Evolutionary conservation across 2,797 vertebrate genomes (phyloP).

Genomic region (Chromobotia macracanthus): DNA sequence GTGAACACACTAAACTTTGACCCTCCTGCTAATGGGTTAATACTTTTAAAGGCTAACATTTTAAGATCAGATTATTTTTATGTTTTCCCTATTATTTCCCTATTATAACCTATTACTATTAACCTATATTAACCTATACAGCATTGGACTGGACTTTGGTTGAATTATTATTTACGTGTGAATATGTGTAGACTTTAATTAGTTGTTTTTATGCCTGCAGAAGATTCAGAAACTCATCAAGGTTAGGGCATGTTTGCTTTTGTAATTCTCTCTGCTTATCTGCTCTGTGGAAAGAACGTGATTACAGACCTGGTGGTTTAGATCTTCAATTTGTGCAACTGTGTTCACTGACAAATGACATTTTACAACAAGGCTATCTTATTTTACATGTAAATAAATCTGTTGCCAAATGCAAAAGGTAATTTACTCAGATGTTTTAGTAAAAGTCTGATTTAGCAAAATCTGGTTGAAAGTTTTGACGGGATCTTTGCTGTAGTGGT

Average conservation of each 20-base stretch:
- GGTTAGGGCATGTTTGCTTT: conserved; percentile 25
- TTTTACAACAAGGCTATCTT: background rate
- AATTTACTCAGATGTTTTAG: no score
- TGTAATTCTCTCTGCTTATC: background rate
- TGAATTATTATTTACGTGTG: conserved; percentile 12
- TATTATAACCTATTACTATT: no score
- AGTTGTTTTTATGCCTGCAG: conserved; percentile 3
- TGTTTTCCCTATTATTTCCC: no score
- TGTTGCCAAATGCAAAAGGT: no score
- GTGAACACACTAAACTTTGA: no score
- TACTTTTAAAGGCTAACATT: no score
- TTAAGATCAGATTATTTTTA: no score
- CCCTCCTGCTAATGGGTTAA: no score
- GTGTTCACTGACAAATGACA: background rate
- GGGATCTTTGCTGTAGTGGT: background rate
- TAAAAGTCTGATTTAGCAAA: background rate
- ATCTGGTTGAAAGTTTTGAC: background rate
- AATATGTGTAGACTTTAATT: background rate
- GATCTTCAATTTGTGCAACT: background rate
- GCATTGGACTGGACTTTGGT: conserved; percentile 18
- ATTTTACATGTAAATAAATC: background rate
- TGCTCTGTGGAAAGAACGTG: background rate
- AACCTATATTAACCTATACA: no score
- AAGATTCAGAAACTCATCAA: background rate
- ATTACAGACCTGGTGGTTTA: background rate